A percentile compares a stretch with the other conserved stretches of the same genome.
These are phyloP conservation scores for Pelvicachromis taeniatus DNA, from an alignment of 2,113 vertebrate species.

Conservation along the genomic window DNA sequence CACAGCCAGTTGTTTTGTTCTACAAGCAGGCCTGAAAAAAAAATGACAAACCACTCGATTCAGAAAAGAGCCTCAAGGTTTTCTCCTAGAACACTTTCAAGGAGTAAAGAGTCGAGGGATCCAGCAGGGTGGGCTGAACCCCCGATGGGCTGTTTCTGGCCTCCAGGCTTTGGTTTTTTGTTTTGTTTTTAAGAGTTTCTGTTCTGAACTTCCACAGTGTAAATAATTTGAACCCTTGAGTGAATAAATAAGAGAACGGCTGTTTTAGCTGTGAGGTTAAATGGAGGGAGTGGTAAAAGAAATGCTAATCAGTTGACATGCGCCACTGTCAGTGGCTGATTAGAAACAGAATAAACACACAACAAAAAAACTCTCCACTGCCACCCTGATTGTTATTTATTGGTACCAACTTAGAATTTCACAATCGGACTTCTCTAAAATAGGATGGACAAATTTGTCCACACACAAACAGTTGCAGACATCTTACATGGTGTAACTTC, in stretches of 20 bases:
- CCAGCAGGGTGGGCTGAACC: accelerated
- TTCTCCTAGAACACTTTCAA: background rate
- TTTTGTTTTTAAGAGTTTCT: background rate
- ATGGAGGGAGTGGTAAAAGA: background rate
- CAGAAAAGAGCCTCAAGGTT: background rate
- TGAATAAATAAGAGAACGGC: background rate
- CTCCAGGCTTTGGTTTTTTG: background rate
- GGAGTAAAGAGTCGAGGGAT: background rate
- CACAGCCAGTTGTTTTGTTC: background rate
- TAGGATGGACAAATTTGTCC: accelerated
- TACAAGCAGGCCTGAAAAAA: background rate
- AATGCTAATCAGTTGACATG: background rate
- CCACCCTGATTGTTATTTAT: background rate
- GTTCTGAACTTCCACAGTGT: background rate
- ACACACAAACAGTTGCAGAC: background rate
- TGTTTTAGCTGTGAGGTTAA: background rate
- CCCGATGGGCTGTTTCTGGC: background rate
- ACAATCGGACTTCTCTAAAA: background rate
- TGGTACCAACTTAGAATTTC: accelerated
- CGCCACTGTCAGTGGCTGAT: background rate
- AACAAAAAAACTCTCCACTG: background rate
- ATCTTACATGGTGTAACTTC: background rate
- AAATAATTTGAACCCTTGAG: background rate
- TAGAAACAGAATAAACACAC: background rate
- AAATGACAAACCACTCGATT: background rate